A percentile compares a stretch with the other conserved stretches of the same genome.
Conservation (phyloP, 2,113 vertebrate genomes). For the Heteronetta atricapilla region DNA sequence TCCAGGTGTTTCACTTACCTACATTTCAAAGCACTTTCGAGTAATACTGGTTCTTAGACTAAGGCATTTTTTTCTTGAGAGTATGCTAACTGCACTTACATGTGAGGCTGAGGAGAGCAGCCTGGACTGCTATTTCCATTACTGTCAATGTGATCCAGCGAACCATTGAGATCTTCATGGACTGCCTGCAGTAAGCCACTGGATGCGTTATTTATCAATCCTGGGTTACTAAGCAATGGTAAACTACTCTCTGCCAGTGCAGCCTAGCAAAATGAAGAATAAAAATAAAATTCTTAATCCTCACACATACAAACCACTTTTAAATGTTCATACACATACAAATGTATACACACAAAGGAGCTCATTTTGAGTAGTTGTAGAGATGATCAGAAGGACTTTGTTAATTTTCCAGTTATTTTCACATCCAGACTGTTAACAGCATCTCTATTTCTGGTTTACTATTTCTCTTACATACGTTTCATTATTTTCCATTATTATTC, state of each 20-base stretch:
- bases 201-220: constrained; percentile 93
- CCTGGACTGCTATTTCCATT: constrained; percentile 96
- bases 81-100: constrained; percentile 83
- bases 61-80: background rate
- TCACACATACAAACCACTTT: background rate
- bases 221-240: constrained; percentile 92
- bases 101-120: constrained; percentile 94
- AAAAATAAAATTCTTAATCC: constrained; percentile 26
- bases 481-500: constrained; percentile 37
- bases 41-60: background rate
- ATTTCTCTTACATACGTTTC: constrained; percentile 7
- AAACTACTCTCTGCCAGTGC: constrained; percentile 98
- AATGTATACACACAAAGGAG: background rate
- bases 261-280: constrained; percentile 79
- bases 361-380: background rate
- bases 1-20: constrained; percentile 25
- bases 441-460: background rate
- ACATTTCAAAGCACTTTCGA: constrained; percentile 35
- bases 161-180: constrained; percentile 95
- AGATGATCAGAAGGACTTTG: background rate
- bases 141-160: constrained; percentile 96
- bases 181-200: constrained; percentile 89
- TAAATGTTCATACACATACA: background rate
- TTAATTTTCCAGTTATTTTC: constrained; percentile 2
- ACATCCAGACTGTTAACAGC: background rate